Base-by-base conservation (phyloP, 2,113 vertebrate species). In the Triplophysa siluroides region DNA sequence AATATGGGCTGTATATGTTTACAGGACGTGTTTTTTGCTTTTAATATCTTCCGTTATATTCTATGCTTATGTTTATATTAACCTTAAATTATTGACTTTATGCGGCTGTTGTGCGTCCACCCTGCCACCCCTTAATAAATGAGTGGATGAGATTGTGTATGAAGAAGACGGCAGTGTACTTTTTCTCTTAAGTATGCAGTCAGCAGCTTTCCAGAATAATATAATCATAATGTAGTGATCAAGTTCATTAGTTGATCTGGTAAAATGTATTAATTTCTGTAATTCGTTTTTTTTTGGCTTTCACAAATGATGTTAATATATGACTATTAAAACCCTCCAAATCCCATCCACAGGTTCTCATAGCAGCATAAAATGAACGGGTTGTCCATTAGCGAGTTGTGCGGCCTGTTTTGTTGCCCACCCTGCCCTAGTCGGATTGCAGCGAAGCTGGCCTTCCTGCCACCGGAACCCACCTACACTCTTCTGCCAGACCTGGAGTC, bases 401-500 rank as follows among this genome's bases (percentile, higher is more conserved):
- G 97, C 90, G 96, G 97, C 90, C 93, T 99, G n/a, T 99, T 99
- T 90, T 99, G 97, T 92, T 99, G 97, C 88, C 97, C 97, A 0
- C 97, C 97, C n/a, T 99, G 96, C 90, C 97, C 97, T 1, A 96
- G 96, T 87, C 96, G 96, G 85, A 98, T 99, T 47, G 97, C 97
- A 0, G 96, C 97, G 90, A 99, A 99, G 81, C 89, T 99, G 61
- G 97, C 97, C 80, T 99, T 99, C 92, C 92, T 99, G 83, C 97
- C 97, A 2, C 97, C 97, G 0, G 96, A 97, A 89, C 94, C 97
- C 85, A 99, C 96, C 77, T 99, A 99, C 29, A 87, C 95, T 38
- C 85, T 98, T 71, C 87, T 97, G 52, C 94, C 95, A 0, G 97
- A 99, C 84, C 93, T 94, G 0, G 97, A 99, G 84, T 83, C 93